Percentiles rank a stretch among this genome's conserved stretches.
phyloP scores from a whole-genome alignment of 64 coral and sea anemone species.

The Montipora cactus region DNA sequence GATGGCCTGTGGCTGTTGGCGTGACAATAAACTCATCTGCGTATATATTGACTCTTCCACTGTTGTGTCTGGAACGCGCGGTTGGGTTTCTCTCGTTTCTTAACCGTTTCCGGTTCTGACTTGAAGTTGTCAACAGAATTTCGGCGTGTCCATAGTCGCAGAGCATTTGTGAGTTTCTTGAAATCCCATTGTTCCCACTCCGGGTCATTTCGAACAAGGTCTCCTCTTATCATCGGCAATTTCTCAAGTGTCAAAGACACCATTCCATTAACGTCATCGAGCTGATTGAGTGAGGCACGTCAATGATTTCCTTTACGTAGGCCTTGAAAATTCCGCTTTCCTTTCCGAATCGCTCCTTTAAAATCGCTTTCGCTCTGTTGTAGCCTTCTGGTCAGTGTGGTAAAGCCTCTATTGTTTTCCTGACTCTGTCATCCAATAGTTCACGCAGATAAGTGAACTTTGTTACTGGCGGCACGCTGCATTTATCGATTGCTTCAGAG shows the following conservation, averaged over 20 bases:
- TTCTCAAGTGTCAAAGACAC: background rate
- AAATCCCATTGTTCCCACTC: constrained; percentile 4
- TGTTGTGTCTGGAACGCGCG: background rate
- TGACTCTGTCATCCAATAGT: background rate
- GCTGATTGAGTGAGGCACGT: background rate
- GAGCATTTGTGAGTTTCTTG: background rate
- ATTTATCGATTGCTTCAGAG: too few relatives aligned
- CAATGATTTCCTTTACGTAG: background rate
- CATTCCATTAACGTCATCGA: background rate
- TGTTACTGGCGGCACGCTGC: background rate
- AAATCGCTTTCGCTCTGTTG: constrained; percentile 5
- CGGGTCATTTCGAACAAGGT: background rate
- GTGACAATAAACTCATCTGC: background rate
- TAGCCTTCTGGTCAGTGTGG: background rate
- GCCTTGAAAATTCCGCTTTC: background rate
- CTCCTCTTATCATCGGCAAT: background rate
- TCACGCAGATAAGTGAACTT: background rate
- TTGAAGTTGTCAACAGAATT: background rate
- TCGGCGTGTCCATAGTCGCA: background rate
- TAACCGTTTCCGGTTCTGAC: too few relatives aligned
- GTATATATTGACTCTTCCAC: background rate
- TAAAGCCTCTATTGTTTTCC: background rate
- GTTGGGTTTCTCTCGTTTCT: background rate
- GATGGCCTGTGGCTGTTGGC: background rate
- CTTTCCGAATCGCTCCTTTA: background rate